A percentile compares a stretch with the other conserved stretches of the same genome.
These are phyloP conservation scores for Pantherophis vulpinus DNA, from an alignment of 2,797 vertebrate species.

Conservation along the genomic window DNA sequence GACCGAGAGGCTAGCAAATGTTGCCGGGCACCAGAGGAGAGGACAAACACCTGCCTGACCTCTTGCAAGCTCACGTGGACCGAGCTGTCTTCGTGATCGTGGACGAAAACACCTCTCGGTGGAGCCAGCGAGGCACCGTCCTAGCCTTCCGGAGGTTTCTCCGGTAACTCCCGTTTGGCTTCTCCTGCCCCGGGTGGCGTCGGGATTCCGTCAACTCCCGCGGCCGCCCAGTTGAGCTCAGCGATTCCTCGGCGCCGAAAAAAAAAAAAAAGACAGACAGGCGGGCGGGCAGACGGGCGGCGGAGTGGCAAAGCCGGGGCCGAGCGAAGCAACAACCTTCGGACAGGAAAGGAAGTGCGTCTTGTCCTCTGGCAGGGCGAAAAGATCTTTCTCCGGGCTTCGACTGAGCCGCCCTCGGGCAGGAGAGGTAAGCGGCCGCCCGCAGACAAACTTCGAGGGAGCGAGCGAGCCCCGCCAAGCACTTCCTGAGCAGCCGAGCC, in stretches of 20 bases:
- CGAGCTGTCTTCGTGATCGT: background rate
- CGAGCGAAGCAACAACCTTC: background rate
- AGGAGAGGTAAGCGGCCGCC: background rate
- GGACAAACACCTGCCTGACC: background rate
- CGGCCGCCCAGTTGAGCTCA: too few relatives aligned
- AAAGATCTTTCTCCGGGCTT: background rate
- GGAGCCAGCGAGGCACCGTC: background rate
- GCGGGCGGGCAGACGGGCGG: background rate
- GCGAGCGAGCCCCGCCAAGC: background rate
- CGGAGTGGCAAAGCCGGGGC: background rate
- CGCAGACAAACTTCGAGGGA: background rate
- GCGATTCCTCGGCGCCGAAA: background rate
- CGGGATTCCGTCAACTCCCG: background rate
- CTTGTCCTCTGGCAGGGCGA: background rate
- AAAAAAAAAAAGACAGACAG: too few relatives aligned
- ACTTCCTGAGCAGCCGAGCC: background rate
- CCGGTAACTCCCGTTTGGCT: background rate
- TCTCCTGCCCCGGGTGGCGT: background rate
- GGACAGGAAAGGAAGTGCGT: background rate
- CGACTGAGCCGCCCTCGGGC: background rate
- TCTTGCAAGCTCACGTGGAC: background rate
- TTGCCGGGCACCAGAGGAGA: background rate
- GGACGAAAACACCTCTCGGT: background rate
- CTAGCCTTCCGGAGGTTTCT: background rate
- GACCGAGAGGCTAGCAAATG: background rate